A percentile compares a stretch with the other conserved stretches of the same genome.
These are phyloP conservation scores for Chouioia cunea DNA, from an alignment of 2,888 invertebrate genomes.

Conservation along the genomic window DNA sequence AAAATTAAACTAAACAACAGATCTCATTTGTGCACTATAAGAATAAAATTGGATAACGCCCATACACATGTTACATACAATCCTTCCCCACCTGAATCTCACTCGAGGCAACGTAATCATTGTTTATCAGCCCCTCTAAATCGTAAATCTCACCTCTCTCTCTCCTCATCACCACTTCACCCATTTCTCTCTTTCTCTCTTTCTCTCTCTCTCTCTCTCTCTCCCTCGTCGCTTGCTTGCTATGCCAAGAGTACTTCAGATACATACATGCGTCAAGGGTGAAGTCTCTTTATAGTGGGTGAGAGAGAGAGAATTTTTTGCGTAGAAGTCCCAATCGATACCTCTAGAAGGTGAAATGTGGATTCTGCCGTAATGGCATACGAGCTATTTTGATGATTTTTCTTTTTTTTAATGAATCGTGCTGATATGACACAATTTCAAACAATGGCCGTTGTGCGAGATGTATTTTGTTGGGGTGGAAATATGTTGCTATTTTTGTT, in stretches of 20 bases:
- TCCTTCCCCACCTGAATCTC: no score
- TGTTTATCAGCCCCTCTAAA: no score
- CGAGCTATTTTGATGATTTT: conserved; percentile 37
- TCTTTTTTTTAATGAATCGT: conserved; percentile 16
- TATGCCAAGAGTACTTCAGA: conserved; percentile 20
- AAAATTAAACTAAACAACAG: no score
- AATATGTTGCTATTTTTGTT: neutral
- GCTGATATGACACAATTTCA: conserved; percentile 12
- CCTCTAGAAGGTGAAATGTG: conserved; percentile 2
- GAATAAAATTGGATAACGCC: no score
- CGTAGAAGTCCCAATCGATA: conserved; percentile 22
- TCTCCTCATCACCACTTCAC: conserved; percentile 21
- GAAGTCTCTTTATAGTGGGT: neutral
- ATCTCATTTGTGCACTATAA: no score
- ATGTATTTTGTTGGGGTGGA: neutral
- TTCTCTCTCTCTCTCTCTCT: conserved; percentile 44
- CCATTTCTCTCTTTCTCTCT: neutral
- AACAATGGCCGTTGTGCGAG: no score
- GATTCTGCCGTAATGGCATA: neutral
- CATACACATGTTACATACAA: no score
- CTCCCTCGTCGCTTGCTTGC: conserved; percentile 8
- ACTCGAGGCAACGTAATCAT: no score
- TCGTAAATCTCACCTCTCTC: no score
- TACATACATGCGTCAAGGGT: no score
- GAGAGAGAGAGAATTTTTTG: neutral